Evolutionary conservation across 2,888 invertebrate species (phyloP), one percentile per base, ranked within the genome.

Genomic region (Imbricaverruca yamaguchii): DNA sequence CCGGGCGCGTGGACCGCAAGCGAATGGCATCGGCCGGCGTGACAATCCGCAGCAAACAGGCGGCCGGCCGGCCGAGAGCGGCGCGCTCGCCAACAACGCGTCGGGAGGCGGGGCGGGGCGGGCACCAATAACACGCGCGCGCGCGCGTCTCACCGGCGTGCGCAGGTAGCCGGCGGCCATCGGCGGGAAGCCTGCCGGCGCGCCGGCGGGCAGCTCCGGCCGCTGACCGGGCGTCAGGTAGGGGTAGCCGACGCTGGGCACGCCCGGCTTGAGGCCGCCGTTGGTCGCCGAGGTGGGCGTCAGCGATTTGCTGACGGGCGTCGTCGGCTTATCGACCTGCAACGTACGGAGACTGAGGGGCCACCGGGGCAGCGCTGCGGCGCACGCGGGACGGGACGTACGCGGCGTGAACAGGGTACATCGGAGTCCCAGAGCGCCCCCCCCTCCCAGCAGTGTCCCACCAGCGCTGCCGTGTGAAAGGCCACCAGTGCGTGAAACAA

Each of bases 291-390:
- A 91, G 25, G 95, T 95, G 8, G 95, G 95, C 67, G 95, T 95
- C 83, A 94, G 93, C 11, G 95, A 93, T 89, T 96, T 96, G 21
- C 94, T 93, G 85, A 95, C 94, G 10, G 96, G 96, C 57, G 96
- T 96, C 83, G 93, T 92, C 15, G 96, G 94, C 87, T 95, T 95
- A 86, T 95, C 95, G 83, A 90, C 90, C 87, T 79, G 79, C 7
- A 23, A 79, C 59, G 57, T 18, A 10, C 77, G 3, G 12, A 77
- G 9, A 77, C 53, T 67, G 25, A 67, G 67, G n/a, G 15, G 63
- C n/a, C n/a, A 63, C 39, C 63, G 63, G 63, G 63, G n/a, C 63
- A n/a, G 63, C 21, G 21, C 18, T n/a, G 21, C 11, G 7, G 57
- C 12, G 57, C 15, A 53, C 56, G 81, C 79, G 61, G 78, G 65